These are phyloP conservation scores for Noctua janthina DNA, from an alignment of 2,888 invertebrate genomes.

Conservation along the genomic window DNA sequence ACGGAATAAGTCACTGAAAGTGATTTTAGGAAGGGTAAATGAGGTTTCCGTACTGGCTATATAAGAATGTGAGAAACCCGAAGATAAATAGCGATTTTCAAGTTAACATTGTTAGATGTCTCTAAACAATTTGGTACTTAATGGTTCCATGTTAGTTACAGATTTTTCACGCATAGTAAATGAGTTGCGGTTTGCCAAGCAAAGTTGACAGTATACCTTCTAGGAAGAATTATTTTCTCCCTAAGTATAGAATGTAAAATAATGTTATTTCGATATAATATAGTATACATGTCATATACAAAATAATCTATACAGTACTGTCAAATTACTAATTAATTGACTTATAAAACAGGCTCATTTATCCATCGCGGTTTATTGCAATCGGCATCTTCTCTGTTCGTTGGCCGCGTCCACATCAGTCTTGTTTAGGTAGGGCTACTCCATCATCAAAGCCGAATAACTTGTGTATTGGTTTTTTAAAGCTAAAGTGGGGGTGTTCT, in stretches of 20 bases:
- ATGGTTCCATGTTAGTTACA: background rate
- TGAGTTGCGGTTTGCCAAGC: background rate
- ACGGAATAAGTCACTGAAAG: background rate
- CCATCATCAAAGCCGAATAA: too few relatives aligned
- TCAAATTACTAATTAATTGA: too few relatives aligned
- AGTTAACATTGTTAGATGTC: background rate
- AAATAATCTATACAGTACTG: too few relatives aligned
- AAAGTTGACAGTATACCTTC: background rate
- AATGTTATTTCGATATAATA: background rate
- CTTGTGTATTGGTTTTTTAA: too few relatives aligned
- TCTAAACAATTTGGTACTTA: too few relatives aligned
- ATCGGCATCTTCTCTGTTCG: too few relatives aligned
- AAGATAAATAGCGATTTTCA: background rate
- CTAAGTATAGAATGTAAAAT: background rate
- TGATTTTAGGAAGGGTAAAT: background rate
- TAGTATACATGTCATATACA: too few relatives aligned
- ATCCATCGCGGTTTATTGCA: too few relatives aligned
- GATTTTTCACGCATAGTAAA: background rate
- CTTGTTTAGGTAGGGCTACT: too few relatives aligned
- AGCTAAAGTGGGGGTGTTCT: too few relatives aligned
- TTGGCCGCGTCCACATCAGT: too few relatives aligned
- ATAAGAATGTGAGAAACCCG: background rate
- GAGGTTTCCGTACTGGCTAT: background rate
- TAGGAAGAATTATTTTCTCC: background rate
- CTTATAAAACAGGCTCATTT: too few relatives aligned